A percentile compares a stretch with the other conserved stretches of the same genome.
Evolutionary conservation across 2,797 vertebrate genomes (phyloP).

Genomic region (Carcharodon carcharias): DNA sequence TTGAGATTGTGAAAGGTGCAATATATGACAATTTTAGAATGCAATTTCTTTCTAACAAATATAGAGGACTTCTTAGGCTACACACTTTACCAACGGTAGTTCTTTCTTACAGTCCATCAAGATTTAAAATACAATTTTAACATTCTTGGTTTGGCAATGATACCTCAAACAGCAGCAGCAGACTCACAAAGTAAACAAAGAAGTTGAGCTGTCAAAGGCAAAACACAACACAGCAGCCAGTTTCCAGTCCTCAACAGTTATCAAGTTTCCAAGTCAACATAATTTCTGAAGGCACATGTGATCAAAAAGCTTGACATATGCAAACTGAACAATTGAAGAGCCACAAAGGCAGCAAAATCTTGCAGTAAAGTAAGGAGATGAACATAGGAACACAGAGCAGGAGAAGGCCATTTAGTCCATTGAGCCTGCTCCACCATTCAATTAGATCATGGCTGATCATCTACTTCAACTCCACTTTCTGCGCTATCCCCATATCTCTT

Average conservation of each 20-base stretch:
- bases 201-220: not conserved
- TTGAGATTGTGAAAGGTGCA: not conserved
- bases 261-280: not conserved
- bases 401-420: not conserved
- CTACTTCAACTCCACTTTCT: too few species aligned
- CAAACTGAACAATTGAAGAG: too few species aligned
- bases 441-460: not conserved
- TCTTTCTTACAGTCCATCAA: not conserved
- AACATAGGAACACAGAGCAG: not conserved
- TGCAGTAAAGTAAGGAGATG: too few species aligned
- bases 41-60: not conserved
- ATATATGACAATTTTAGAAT: not conserved
- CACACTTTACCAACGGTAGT: not conserved
- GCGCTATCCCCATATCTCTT: too few species aligned
- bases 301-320: too few species aligned
- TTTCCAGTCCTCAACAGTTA: not conserved
- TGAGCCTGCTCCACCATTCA: not conserved
- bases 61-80: not conserved
- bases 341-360: too few species aligned
- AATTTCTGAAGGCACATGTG: not conserved
- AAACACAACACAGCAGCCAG: not conserved
- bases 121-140: not conserved
- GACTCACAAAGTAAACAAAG: not conserved
- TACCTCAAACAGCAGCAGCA: not conserved
- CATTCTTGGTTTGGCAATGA: not conserved